Evolutionary conservation across 2,113 vertebrate genomes (phyloP), one percentile per base, ranked within the genome.

Genomic region (Halcyon malimbica): DNA sequence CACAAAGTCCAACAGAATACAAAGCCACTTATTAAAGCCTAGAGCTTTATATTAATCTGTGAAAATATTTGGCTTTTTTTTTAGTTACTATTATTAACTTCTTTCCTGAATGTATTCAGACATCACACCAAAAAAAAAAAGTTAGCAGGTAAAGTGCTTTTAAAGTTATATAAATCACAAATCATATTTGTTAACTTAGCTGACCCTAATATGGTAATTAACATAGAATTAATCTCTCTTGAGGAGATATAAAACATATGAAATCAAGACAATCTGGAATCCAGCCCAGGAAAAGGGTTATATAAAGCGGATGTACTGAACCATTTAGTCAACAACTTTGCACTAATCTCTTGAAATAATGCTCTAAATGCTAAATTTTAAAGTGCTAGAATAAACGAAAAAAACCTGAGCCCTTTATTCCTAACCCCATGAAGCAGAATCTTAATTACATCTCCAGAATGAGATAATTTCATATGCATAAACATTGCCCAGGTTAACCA

Each of bases 141-240:
- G 25, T 53, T 57, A 75, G 25, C 29, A 79, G 15, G 56, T 86
- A 63, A 89, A 75, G 20, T 64, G 57, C 33, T 67, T 63, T 81
- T 68, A 56, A 92, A 68, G 60, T 95, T 97, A 88, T 59, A 71
- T 94, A 95, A 96, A 64, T 56, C 31, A 78, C 9, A 94, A 68
- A 75, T 56, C 13, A 65, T 70, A 69, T 86, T 76, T 87, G 46
- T 78, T 93, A 95, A 94, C 76, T 88, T 62, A 71, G 68, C 14
- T 92, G 94, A 97, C 97, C 96, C 28, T 87, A 87, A 87, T 91
- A 84, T 80, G 62, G 42, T 96, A 97, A 97, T 97, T 97, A 97
- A 90, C 81, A 86, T 33, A 67, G 89, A 95, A 95, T 93, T 97
- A 94, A 96, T 96, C 53, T 90, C 90, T 83, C 50, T 65, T 33